Evolutionary conservation across 2,797 vertebrate genomes (phyloP), one percentile per base, ranked within the genome.

Genomic region (Caiman crocodilus): DNA sequence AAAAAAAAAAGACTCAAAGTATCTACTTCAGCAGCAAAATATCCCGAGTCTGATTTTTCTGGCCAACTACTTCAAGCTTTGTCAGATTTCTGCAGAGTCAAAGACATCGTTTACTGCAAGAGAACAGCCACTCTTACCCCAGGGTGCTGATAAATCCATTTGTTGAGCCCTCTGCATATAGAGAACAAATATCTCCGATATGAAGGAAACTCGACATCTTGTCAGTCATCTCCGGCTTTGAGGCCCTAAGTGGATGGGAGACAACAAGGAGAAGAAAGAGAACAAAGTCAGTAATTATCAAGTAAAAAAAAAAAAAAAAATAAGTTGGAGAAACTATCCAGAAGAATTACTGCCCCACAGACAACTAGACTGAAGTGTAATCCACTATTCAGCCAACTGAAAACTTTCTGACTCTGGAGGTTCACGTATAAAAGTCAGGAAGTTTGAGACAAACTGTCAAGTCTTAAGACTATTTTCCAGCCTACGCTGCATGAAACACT

Each of bases 131-230:
- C 26, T 96, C 99, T 98, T 98, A 99, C 99, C 99, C 99, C 98
- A 99, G 98, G 94, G 99, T 99, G 98, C 99, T 99, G 98, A 99
- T 99, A 97, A 99, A 99, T 97, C 99, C 99, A 97, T 98, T 99
- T 85, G 99, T 99, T 92, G 99, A 99, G 84, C 99, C 99, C 95
- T 99, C 99, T 4, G 99, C 99, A 95, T 99, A 99, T 87, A 99
- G 98, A 98, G 99, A 99, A 97, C 99, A 99, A 95, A 99, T 98
- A 98, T 99, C 99, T 98, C 99, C 99, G 74, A 99, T 99, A 94
- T 99, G 99, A 95, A 99, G 99, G 97, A 99, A 99, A 97, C 99
- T 99, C 91, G 99, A 99, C 99, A 99, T 99, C 98, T 99, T 99
- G 98, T 99, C 99, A 25, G 99, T 99, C 99, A 99, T 99, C 97